Conservation (phyloP, 2,888 invertebrate genomes). For the Melitaea athalia region DNA sequence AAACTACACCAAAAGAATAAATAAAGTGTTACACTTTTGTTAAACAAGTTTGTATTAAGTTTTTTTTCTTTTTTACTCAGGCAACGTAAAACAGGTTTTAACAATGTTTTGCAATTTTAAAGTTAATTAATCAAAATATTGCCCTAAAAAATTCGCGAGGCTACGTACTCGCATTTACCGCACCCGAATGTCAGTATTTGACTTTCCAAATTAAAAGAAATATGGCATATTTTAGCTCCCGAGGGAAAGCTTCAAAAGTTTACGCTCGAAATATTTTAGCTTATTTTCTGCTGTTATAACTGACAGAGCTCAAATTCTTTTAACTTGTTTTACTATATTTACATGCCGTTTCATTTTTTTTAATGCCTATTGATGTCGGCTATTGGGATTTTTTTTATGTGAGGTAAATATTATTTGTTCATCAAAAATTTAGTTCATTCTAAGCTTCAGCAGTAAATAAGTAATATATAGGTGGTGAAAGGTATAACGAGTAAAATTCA, state of each 20-base stretch:
- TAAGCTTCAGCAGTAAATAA: too few species aligned
- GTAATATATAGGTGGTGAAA: too few species aligned
- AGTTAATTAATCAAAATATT: background rate
- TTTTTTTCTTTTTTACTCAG: background rate
- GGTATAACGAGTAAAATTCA: too few species aligned
- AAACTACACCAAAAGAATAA: background rate
- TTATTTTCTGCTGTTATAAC: constrained; percentile 19
- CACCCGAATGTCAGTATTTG: constrained; percentile 3
- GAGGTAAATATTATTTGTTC: background rate
- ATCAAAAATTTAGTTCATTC: too few species aligned
- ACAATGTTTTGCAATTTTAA: background rate
- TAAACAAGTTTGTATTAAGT: background rate
- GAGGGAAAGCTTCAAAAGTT: constrained; percentile 19
- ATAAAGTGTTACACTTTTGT: too few species aligned
- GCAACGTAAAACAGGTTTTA: background rate
- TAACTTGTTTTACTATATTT: constrained; percentile 12
- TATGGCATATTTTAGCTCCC: constrained; percentile 19
- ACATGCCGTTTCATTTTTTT: constrained; percentile 1
- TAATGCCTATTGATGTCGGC: background rate
- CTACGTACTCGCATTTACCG: background rate
- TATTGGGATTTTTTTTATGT: background rate
- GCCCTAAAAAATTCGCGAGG: background rate
- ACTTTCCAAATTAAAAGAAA: constrained; percentile 17
- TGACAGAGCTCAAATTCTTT: constrained; percentile 16
- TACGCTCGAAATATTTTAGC: constrained; percentile 22